Conservation (phyloP, 2,797 vertebrate species). For the Triplophysa bombifrons region DNA sequence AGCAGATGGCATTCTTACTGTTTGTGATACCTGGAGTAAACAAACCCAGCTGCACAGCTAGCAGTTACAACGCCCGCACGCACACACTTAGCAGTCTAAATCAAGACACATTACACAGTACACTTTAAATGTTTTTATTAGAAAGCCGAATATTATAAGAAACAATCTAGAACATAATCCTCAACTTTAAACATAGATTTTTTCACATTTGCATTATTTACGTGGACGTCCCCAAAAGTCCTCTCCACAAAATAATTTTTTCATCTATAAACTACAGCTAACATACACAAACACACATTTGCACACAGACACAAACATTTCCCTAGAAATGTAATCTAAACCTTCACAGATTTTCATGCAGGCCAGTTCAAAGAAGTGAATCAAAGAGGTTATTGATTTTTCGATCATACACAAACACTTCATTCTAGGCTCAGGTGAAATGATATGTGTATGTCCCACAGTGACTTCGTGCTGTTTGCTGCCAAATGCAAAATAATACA, state of each 20-base stretch:
- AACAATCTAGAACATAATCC: not conserved
- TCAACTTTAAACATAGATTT: not conserved
- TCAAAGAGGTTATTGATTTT: constrained; percentile 2
- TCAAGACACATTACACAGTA: not conserved
- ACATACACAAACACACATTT: not conserved
- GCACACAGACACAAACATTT: too few relatives aligned
- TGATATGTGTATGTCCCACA: not conserved
- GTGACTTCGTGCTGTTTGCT: not conserved
- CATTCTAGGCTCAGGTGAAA: not conserved
- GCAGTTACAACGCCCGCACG: not conserved
- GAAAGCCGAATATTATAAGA: not conserved
- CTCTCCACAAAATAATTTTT: not conserved
- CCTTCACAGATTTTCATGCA: not conserved
- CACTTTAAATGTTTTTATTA: not conserved
- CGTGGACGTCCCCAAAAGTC: not conserved
- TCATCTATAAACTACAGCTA: not conserved
- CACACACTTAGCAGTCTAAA: not conserved
- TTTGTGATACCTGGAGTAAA: constrained; percentile 19
- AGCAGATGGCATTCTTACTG: constrained; percentile 20
- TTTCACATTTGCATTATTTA: not conserved
- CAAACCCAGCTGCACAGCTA: constrained; percentile 21
- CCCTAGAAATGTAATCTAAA: not conserved
- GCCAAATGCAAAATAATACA: not conserved
- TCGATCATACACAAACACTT: constrained; percentile 7
- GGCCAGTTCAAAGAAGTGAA: constrained; percentile 6